Evolutionary conservation across 1,140 invertebrate genomes (phyloP).

Genomic region (Drosophila insularis): DNA sequence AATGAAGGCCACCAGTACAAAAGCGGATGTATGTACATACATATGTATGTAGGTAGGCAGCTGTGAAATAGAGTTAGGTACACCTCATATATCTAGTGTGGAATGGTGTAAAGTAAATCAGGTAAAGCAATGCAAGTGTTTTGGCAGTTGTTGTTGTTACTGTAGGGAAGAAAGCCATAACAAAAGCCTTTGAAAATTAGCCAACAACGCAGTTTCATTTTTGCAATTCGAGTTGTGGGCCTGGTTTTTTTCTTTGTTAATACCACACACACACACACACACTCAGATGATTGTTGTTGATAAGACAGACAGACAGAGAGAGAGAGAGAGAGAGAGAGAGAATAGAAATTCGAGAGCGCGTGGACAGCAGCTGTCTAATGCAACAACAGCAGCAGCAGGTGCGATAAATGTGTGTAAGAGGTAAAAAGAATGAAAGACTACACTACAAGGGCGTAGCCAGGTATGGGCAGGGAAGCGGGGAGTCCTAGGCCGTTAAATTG

Average conservation of each 20-base stretch:
- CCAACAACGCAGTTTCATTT: slow-evolving; percentile 43
- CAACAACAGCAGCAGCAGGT: slow-evolving; percentile 49
- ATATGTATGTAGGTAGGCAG: neutral
- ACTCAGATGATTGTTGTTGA: neutral
- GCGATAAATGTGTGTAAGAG: slow-evolving; percentile 28
- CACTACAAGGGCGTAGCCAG: too few species aligned
- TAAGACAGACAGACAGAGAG: neutral
- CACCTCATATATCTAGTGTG: slow-evolving; percentile 4
- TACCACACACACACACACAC: neutral
- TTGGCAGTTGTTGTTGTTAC: too few species aligned
- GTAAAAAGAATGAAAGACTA: slow-evolving; percentile 6
- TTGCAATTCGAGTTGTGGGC: slow-evolving; percentile 21
- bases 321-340: slow-evolving; percentile 38
- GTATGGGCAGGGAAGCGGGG: too few species aligned
- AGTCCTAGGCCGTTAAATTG: too few species aligned
- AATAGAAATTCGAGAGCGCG: slow-evolving; percentile 70
- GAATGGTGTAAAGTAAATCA: slow-evolving; percentile 22
- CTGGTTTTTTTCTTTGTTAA: too few species aligned
- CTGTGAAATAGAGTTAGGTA: neutral
- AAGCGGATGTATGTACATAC: neutral
- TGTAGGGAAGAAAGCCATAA: slow-evolving; percentile 2
- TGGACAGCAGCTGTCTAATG: slow-evolving; percentile 54
- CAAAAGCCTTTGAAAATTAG: slow-evolving; percentile 42
- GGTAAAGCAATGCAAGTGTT: neutral
- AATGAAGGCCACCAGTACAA: too few species aligned